Percentiles rank a stretch among this genome's conserved stretches.
Conservation (phyloP, 2,888 invertebrate genomes). For the Phrixothrix hirtus region DNA sequence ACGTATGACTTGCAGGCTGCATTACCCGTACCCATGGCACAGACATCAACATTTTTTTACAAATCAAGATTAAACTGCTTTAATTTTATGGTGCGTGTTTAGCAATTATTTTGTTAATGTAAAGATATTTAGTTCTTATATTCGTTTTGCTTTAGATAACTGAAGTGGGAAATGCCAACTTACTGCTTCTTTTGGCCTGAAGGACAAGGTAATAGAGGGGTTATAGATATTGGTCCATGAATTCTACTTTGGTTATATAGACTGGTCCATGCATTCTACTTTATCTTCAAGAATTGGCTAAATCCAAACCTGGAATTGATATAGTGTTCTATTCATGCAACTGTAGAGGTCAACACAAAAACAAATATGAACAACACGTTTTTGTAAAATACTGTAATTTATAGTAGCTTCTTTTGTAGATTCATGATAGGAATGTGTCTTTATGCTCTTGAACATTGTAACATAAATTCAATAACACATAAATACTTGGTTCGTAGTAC, state of each 20-base stretch:
- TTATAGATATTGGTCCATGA: too few relatives aligned
- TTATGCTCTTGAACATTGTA: too few relatives aligned
- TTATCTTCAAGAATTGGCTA: too few relatives aligned
- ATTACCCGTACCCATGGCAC: constrained; percentile 42
- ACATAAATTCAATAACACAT: too few relatives aligned
- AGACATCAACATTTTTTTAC: constrained; percentile 40
- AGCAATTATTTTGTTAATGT: background rate
- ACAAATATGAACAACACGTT: too few relatives aligned
- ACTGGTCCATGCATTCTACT: too few relatives aligned
- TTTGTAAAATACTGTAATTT: background rate
- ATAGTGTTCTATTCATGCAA: too few relatives aligned
- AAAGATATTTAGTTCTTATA: background rate
- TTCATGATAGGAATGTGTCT: too few relatives aligned
- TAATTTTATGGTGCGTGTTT: constrained; percentile 3
- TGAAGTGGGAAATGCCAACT: background rate
- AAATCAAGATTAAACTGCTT: background rate
- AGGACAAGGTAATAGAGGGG: background rate
- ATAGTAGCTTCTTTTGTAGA: background rate
- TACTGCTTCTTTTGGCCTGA: constrained; percentile 1
- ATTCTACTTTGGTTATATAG: too few relatives aligned
- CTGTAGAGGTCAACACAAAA: too few relatives aligned
- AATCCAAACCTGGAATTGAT: too few relatives aligned
- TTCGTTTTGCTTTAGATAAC: constrained; percentile 1
- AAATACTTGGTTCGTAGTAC: too few relatives aligned
- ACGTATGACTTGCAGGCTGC: constrained; percentile 46